Percentiles rank a stretch among this genome's conserved stretches.
phyloP scores from a whole-genome alignment of 2,797 vertebrate species.

The Betta splendens region DNA sequence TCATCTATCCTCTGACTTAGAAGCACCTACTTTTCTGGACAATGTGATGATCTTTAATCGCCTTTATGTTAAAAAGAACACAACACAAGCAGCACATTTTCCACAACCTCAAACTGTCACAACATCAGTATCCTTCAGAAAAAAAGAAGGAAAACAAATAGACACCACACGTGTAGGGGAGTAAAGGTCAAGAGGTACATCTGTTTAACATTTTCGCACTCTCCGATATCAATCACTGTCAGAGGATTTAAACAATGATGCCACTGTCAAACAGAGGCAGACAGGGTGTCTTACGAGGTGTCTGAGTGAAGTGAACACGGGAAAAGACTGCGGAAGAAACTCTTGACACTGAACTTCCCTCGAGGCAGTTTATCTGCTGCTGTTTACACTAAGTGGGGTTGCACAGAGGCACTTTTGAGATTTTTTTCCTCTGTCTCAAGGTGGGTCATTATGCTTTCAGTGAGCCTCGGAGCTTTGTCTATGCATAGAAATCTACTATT shows the following conservation, averaged over 20 bases:
- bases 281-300: conserved; percentile 1
- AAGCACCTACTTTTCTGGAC: conserved; percentile 28
- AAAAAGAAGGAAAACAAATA: conserved; percentile 32
- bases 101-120: conserved; percentile 36
- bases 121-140: conserved; percentile 33
- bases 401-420: conserved; percentile 26
- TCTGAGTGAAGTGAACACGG: not conserved
- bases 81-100: conserved; percentile 4
- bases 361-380: conserved; percentile 49
- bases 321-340: not conserved
- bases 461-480: conserved; percentile 5
- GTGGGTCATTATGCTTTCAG: conserved; percentile 25
- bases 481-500: conserved; percentile 10
- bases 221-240: conserved; percentile 42
- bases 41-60: not conserved
- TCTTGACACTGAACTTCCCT: conserved; percentile 36
- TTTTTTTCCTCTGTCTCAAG: conserved; percentile 26
- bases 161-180: conserved; percentile 16
- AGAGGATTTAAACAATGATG: conserved; percentile 46
- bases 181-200: conserved; percentile 52
- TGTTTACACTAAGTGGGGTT: conserved; percentile 46
- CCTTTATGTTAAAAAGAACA: conserved; percentile 7
- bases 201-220: conserved; percentile 55
- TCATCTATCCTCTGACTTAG: conserved; percentile 20
- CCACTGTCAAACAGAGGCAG: conserved; percentile 23